phyloP scores from a whole-genome alignment of 2,797 vertebrate species.

The Catamblyrhynchus diadema region DNA sequence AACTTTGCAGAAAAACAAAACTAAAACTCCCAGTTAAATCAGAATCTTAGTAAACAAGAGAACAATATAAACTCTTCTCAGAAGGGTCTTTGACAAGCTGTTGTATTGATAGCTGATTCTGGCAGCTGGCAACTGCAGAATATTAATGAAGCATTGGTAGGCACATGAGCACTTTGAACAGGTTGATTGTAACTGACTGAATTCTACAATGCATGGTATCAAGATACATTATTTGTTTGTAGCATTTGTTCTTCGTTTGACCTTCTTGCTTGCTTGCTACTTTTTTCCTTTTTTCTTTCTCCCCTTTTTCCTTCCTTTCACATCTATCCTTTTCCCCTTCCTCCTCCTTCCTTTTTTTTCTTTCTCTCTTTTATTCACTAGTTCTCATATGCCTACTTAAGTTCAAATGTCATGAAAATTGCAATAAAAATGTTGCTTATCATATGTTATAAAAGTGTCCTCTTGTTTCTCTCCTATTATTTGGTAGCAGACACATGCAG shows the following conservation, averaged over 20 bases:
- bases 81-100: constrained; percentile 18
- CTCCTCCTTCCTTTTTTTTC: not conserved
- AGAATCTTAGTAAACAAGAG: not conserved
- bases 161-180: not conserved
- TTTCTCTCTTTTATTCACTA: not conserved
- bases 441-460: not conserved
- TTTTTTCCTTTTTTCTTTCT: not conserved
- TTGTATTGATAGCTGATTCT: constrained; percentile 5
- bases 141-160: constrained; percentile 43
- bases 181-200: constrained; percentile 4
- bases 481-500: not conserved
- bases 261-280: not conserved
- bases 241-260: constrained; percentile 14
- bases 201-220: not conserved
- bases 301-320: not conserved
- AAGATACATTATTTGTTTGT: constrained; percentile 18
- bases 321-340: not conserved
- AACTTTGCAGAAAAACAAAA: not conserved
- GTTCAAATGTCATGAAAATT: not conserved
- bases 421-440: not conserved
- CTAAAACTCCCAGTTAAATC: not conserved
- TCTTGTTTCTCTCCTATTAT: not conserved
- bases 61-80: not conserved
- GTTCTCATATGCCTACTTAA: not conserved
- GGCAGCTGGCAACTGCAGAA: not conserved